phyloP scores from a whole-genome alignment of 2,113 vertebrate species.

The Talpa occidentalis region DNA sequence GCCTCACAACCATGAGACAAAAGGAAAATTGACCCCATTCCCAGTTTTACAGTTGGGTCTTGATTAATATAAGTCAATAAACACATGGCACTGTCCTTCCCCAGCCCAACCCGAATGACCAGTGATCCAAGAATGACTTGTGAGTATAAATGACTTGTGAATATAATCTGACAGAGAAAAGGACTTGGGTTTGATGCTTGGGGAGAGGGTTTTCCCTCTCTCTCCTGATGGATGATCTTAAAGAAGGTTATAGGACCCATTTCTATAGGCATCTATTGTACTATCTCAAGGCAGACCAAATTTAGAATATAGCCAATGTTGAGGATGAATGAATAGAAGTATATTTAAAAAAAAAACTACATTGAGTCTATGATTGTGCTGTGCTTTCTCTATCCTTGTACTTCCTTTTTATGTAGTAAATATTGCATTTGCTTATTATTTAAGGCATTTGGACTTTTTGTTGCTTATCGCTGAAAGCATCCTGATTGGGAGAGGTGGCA shows the following conservation, averaged over 20 bases:
- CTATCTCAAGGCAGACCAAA: background rate
- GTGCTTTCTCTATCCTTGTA: background rate
- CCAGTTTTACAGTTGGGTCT: background rate
- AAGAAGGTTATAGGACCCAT: background rate
- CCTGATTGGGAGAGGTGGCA: background rate
- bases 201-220: background rate
- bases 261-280: background rate
- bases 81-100: background rate
- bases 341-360: background rate
- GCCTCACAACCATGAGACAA: background rate
- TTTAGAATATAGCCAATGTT: background rate
- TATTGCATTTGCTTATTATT: background rate
- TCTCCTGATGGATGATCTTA: background rate
- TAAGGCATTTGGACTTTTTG: background rate
- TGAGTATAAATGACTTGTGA: background rate
- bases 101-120: fast-evolving
- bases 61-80: background rate
- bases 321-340: background rate
- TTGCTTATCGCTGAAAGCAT: background rate
- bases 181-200: background rate
- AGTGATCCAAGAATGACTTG: background rate
- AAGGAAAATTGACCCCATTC: background rate
- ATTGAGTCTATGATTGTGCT: background rate
- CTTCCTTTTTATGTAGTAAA: background rate
- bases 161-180: background rate